Evolutionary conservation across 2,888 invertebrate species (phyloP), one percentile per base, ranked within the genome.

Genomic region (Orthosia incerta): DNA sequence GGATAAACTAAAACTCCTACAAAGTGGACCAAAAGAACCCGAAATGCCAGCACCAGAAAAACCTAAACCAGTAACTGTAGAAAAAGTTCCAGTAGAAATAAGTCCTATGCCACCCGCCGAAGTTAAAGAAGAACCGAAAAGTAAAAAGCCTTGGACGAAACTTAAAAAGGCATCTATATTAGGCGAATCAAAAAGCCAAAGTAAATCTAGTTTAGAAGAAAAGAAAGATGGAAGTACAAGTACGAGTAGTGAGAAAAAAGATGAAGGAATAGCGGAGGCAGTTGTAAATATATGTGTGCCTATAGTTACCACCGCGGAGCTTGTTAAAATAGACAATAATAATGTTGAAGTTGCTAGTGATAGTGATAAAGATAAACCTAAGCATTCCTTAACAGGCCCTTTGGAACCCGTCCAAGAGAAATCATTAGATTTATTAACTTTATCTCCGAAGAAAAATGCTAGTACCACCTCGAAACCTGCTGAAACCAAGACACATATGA

Each of bases 101-200:
- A 89, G 86, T 70, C 91, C 93, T 66, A 76, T 94, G 65, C 92
- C 91, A 84, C 77, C 88, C 48, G 86, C 88, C 46, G 95, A 94
- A 85, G 84, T 46, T 46, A 93, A 92, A 86, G 95, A 94, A 63
- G 95, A 95, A 61, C 85, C 91, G 16, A 96, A 93, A 85, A 93
- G 87, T 62, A 97, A 97, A 88, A 97, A 97, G 86, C 97, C 98
- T 2, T 98, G 98, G 98, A 97, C 97, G 18, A 98, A 98, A 94
- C 94, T 98, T 59, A 98, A 98, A 91, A 97, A 98, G 90, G 98
- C 98, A 18, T 96, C 97, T 53, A 97, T 97, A 82, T 93, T 97
- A 86, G 96, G 97, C 55, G 97, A 96, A 70, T 91, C 96, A 48
- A 96, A 96, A 90, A 94, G 89, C 80, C 92, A 92, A 87, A 95